Conservation (phyloP, 2,113 vertebrate species). For the Sceloporus undulatus region DNA sequence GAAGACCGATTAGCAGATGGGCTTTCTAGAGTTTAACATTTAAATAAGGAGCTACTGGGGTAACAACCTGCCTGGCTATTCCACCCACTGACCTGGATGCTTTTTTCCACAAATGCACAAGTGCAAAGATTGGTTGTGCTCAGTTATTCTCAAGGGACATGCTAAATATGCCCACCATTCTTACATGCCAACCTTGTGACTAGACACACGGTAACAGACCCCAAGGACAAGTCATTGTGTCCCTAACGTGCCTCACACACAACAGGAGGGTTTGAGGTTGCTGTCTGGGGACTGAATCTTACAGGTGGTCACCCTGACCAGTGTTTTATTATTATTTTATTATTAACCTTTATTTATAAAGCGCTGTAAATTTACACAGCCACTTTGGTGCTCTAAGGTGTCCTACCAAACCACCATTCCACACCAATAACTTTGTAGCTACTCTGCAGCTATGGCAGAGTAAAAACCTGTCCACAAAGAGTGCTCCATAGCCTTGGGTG, state of each 20-base stretch:
- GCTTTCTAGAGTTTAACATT: too few relatives aligned
- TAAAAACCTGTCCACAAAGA: background rate
- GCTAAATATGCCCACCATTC: background rate
- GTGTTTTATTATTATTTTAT: background rate
- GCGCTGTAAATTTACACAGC: too few relatives aligned
- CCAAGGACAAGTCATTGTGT: background rate
- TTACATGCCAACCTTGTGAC: background rate
- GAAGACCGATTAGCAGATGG: too few relatives aligned
- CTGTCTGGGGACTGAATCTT: background rate
- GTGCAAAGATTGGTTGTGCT: background rate
- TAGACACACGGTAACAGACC: background rate
- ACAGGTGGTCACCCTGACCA: background rate
- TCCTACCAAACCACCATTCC: too few relatives aligned
- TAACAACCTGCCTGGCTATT: background rate
- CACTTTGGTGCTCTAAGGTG: too few relatives aligned
- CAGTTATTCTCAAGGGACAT: background rate
- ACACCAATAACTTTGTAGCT: too few relatives aligned
- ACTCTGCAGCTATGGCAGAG: background rate
- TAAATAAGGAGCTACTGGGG: background rate
- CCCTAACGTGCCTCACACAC: background rate
- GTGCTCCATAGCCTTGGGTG: background rate
- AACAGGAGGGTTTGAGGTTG: background rate
- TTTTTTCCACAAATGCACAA: background rate
- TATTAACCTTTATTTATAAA: too few relatives aligned
- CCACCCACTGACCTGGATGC: background rate